phyloP scores from a whole-genome alignment of 1,140 invertebrate species.

The Polypedilum pembai region DNA sequence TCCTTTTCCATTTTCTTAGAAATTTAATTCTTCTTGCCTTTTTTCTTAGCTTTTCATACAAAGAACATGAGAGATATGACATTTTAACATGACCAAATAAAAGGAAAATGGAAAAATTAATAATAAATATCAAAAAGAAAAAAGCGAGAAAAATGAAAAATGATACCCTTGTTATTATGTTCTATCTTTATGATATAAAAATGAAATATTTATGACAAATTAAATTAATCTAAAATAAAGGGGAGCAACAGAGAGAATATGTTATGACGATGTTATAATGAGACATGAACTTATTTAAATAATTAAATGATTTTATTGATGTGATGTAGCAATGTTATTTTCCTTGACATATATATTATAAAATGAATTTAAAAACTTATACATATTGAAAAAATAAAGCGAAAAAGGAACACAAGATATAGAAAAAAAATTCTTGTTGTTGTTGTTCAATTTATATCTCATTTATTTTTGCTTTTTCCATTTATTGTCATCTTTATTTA shows the following conservation, averaged over 20 bases:
- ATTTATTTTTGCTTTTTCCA: too few relatives aligned
- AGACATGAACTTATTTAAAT: not conserved
- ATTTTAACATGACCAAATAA: too few relatives aligned
- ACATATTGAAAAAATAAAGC: not conserved
- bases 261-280: not conserved
- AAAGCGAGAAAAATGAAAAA: not conserved
- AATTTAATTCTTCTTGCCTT: too few relatives aligned
- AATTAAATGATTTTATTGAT: not conserved
- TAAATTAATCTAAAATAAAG: too few relatives aligned
- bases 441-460: too few relatives aligned
- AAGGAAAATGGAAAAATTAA: not conserved
- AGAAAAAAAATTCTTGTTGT: not conserved
- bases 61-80: too few relatives aligned
- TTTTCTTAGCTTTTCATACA: too few relatives aligned
- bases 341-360: not conserved
- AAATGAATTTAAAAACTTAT: conserved; percentile 1
- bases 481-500: too few relatives aligned
- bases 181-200: not conserved
- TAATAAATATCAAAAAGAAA: not conserved
- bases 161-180: conserved; percentile 6
- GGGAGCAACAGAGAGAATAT: not conserved
- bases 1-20: too few relatives aligned
- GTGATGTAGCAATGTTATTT: conserved; percentile 5
- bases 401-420: conserved; percentile 5
- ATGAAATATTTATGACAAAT: too few relatives aligned